These are phyloP conservation scores for Rambutsinella grinnellia DNA, from an alignment of 2,888 invertebrate genomes.

Conservation along the genomic window DNA sequence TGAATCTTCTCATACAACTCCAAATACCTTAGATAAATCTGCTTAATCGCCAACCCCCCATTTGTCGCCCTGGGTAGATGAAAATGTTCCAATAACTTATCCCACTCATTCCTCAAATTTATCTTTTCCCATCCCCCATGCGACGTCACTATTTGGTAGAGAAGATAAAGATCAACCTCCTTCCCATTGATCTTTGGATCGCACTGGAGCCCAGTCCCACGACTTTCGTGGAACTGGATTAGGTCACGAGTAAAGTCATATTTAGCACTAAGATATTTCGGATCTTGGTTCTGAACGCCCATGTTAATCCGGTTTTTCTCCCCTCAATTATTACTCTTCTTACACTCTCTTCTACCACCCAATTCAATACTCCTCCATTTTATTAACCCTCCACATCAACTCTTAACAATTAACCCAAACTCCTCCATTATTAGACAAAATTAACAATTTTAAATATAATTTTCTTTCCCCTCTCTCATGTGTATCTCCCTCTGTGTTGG, in stretches of 20 bases:
- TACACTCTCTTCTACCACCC: not conserved
- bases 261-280: constrained; percentile 61
- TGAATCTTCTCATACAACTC: constrained; percentile 92
- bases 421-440: too few species aligned
- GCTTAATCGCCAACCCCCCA: constrained; percentile 86
- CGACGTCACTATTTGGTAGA: constrained; percentile 92
- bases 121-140: constrained; percentile 97
- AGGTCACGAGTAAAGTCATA: constrained; percentile 87
- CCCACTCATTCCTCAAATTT: constrained; percentile 90
- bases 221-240: constrained; percentile 89
- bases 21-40: constrained; percentile 81
- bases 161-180: constrained; percentile 90
- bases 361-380: not conserved
- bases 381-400: too few species aligned
- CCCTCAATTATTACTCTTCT: not conserved
- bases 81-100: constrained; percentile 81
- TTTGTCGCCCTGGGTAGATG: constrained; percentile 89
- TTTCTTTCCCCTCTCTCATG: too few species aligned
- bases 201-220: constrained; percentile 72
- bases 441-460: too few species aligned
- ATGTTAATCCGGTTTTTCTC: constrained; percentile 8
- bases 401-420: too few species aligned
- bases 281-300: constrained; percentile 54
- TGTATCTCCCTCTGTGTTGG: too few species aligned
- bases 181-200: constrained; percentile 86